Evolutionary conservation across 2,113 vertebrate species (phyloP).

Genomic region (Muntiacus reevesi): DNA sequence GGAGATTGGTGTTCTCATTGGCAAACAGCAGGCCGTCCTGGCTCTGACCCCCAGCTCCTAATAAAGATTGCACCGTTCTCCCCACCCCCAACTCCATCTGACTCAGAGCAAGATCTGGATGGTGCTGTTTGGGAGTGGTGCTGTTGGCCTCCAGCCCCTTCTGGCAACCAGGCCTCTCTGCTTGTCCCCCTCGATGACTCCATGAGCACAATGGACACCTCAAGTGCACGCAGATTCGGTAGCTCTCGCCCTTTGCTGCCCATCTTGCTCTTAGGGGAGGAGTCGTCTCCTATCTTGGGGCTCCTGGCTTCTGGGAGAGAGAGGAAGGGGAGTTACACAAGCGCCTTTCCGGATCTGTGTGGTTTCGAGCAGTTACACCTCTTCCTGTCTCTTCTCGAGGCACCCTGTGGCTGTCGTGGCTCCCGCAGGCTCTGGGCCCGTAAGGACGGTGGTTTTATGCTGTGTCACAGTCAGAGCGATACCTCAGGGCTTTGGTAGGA

Average conservation of each 20-base stretch:
- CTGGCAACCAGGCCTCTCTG: not conserved
- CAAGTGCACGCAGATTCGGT: rapidly evolving
- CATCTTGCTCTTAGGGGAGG: not conserved
- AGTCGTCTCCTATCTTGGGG: not conserved
- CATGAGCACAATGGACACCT: rapidly evolving
- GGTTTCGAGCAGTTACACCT: slow-evolving; percentile 24
- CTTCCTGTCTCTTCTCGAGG: slow-evolving; percentile 50
- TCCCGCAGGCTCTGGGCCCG: not conserved
- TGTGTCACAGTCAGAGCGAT: rapidly evolving
- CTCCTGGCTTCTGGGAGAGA: not conserved
- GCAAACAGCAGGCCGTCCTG: not conserved
- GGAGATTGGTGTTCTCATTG: not conserved
- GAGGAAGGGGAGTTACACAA: not conserved
- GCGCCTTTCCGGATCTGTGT: not conserved
- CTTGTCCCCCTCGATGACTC: not conserved
- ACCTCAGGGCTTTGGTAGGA: not conserved
- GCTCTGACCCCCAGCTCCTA: rapidly evolving
- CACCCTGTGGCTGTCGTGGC: rapidly evolving
- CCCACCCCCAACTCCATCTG: rapidly evolving
- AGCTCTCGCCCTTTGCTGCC: rapidly evolving
- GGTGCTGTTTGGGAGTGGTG: rapidly evolving
- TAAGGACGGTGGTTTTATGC: not conserved
- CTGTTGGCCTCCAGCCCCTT: not conserved
- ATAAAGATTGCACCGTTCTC: rapidly evolving
- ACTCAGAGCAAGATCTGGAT: not conserved